Evolutionary conservation across 2,113 vertebrate genomes (phyloP).

Genomic region (Vidua chalybeata): DNA sequence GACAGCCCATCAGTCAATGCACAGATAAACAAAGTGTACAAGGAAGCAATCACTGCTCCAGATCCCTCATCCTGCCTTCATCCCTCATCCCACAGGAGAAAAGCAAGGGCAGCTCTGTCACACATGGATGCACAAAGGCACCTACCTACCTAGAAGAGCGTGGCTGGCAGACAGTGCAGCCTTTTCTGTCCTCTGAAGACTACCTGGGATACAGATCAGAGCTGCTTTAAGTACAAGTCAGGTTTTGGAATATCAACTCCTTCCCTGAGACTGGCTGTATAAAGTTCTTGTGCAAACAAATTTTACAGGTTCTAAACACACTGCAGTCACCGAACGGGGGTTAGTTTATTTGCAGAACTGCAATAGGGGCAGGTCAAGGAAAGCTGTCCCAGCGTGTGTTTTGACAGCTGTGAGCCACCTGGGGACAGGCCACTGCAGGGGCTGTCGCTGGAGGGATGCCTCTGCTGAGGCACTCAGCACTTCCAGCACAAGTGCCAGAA

Average conservation of each 20-base stretch:
- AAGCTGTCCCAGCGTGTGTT: not conserved
- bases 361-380: not conserved
- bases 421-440: not conserved
- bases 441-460: not conserved
- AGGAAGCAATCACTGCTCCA: not conserved
- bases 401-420: conserved; percentile 27
- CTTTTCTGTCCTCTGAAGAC: not conserved
- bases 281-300: not conserved
- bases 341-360: conserved; percentile 8
- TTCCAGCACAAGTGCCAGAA: not conserved
- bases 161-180: not conserved
- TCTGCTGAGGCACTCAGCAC: not conserved
- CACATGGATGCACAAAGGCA: not conserved
- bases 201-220: not conserved
- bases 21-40: not conserved
- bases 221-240: not conserved
- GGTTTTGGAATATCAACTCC: not conserved
- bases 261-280: not conserved
- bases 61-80: not conserved
- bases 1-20: not conserved
- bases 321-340: not conserved
- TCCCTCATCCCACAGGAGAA: not conserved
- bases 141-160: not conserved
- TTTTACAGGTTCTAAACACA: not conserved
- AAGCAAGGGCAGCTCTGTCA: not conserved